Evolutionary conservation across 2,888 invertebrate genomes (phyloP).

Genomic region (Pandemis heparana): DNA sequence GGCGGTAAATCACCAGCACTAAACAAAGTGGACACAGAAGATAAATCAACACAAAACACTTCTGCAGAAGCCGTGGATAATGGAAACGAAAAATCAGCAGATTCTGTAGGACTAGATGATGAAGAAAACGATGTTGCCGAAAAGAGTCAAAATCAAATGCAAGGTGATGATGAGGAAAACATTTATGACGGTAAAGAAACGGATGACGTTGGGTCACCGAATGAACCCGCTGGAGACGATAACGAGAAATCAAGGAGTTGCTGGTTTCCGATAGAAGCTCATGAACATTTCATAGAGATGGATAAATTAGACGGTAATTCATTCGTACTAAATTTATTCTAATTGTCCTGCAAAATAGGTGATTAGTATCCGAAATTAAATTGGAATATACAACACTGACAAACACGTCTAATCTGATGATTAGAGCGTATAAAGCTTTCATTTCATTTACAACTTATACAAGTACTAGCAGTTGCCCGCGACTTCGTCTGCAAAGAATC

Average conservation of each 20-base stretch:
- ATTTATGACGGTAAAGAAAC: too few relatives aligned
- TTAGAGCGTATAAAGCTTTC: too few relatives aligned
- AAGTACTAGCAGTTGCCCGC: too few relatives aligned
- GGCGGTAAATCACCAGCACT: neutral
- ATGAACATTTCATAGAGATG: conserved; percentile 54
- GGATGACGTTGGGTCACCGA: neutral
- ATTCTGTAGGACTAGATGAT: too few relatives aligned
- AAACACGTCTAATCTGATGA: too few relatives aligned
- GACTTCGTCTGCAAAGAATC: too few relatives aligned
- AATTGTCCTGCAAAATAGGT: neutral
- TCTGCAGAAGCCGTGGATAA: neutral
- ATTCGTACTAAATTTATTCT: neutral
- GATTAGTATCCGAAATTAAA: too few relatives aligned
- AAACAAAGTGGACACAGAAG: neutral
- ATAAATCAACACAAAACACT: neutral
- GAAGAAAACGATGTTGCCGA: too few relatives aligned
- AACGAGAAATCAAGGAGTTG: conserved; percentile 47
- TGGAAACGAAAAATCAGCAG: neutral
- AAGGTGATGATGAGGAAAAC: too few relatives aligned
- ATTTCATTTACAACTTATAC: too few relatives aligned
- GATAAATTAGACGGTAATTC: conserved; percentile 55
- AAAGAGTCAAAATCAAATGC: too few relatives aligned
- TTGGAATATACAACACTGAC: too few relatives aligned
- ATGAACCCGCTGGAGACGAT: neutral
- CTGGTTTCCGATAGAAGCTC: conserved; percentile 59